A percentile compares a stretch with the other conserved stretches of the same genome.
Conservation (phyloP, 2,888 invertebrate species). For the Tenthredo notha region DNA sequence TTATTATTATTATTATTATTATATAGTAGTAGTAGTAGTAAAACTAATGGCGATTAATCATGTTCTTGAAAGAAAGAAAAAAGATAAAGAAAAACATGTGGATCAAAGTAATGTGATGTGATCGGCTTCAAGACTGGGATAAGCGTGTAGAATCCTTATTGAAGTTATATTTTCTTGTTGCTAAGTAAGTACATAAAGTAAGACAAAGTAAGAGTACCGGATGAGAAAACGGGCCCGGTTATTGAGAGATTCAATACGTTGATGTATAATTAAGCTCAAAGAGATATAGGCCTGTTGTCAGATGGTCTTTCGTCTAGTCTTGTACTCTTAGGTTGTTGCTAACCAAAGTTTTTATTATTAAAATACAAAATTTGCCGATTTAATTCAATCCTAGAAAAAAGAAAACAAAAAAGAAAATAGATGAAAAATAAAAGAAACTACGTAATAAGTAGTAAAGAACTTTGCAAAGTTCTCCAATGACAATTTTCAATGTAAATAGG, state of each 20-base stretch:
- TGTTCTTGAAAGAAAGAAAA: conserved; percentile 23
- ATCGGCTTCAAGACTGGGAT: conserved; percentile 65
- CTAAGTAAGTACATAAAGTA: conserved; percentile 52
- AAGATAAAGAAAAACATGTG: conserved; percentile 26
- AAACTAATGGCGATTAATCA: conserved; percentile 40
- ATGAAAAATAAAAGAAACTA: neutral
- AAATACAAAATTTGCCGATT: conserved; percentile 39
- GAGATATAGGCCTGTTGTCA: neutral
- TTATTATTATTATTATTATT: neutral
- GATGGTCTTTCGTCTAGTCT: conserved; percentile 45
- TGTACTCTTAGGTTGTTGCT: conserved; percentile 52
- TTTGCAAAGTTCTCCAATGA: conserved; percentile 3
- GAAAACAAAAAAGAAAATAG: too few relatives aligned
- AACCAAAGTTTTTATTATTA: conserved; percentile 51
- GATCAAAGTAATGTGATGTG: conserved; percentile 59
- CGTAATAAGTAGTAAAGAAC: conserved; percentile 22
- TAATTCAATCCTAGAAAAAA: conserved; percentile 14
- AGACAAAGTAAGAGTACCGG: conserved; percentile 63
- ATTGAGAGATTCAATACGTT: neutral
- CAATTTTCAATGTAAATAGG: conserved; percentile 61
- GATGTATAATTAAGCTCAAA: conserved; percentile 12
- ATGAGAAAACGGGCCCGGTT: conserved; percentile 48
- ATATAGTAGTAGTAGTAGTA: neutral
- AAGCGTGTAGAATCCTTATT: conserved; percentile 62
- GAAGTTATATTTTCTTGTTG: conserved; percentile 60